Conservation (phyloP, 2,888 invertebrate species). For the Caradrina clavipalpis region DNA sequence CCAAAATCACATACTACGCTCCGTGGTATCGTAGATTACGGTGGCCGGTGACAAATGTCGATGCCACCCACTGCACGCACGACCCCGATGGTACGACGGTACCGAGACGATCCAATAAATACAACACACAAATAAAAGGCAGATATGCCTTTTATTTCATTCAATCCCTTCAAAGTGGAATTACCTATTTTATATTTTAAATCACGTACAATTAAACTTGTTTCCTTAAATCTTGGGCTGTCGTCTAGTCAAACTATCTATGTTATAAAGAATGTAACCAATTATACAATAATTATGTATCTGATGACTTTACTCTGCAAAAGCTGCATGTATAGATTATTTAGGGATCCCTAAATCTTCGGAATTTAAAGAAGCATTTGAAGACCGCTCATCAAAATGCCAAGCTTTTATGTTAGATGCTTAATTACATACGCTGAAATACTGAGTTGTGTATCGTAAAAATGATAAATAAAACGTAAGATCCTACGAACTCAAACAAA, state of each 20-base stretch:
- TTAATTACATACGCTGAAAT: constrained; percentile 54
- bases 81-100: constrained; percentile 70
- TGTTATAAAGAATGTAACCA: not conserved
- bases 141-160: constrained; percentile 74
- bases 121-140: constrained; percentile 72
- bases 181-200: constrained; percentile 51
- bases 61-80: constrained; percentile 88
- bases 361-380: constrained; percentile 33
- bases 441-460: constrained; percentile 21
- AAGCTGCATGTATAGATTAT: not conserved
- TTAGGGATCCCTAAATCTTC: not conserved
- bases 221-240: not conserved
- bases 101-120: constrained; percentile 81
- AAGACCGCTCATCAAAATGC: constrained; percentile 13
- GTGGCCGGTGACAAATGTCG: constrained; percentile 84
- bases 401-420: constrained; percentile 34
- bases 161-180: constrained; percentile 60
- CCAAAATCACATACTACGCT: constrained; percentile 36
- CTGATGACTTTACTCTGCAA: constrained; percentile 2
- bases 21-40: constrained; percentile 60
- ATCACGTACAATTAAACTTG: constrained; percentile 1
- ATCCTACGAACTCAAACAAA: constrained; percentile 38
- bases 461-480: constrained; percentile 30
- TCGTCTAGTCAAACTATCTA: constrained; percentile 4
- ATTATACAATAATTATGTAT: not conserved